phyloP scores from a whole-genome alignment of 2,888 invertebrate species.

The Cyclophora punctaria region DNA sequence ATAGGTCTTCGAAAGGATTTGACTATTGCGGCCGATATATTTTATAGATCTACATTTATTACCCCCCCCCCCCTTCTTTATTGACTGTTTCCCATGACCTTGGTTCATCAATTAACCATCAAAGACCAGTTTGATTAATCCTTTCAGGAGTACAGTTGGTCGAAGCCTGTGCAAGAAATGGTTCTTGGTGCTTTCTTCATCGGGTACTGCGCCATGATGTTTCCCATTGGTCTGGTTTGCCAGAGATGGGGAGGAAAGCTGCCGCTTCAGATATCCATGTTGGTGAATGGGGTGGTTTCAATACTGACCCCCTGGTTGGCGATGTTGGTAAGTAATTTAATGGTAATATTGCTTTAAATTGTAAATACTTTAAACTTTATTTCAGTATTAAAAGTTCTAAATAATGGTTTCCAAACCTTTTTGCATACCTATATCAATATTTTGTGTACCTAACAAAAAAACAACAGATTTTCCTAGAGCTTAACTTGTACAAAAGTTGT shows the following conservation, averaged over 20 bases:
- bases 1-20: neutral
- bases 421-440: too few species aligned
- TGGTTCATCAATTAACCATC: too few species aligned
- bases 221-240: conserved; percentile 74
- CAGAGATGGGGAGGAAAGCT: conserved; percentile 78
- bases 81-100: too few species aligned
- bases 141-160: conserved; percentile 44
- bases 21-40: neutral
- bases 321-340: conserved; percentile 30
- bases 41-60: neutral
- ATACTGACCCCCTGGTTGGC: conserved; percentile 41
- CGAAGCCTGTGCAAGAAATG: conserved; percentile 48
- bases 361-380: too few species aligned
- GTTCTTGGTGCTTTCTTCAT: conserved; percentile 66
- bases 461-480: too few species aligned
- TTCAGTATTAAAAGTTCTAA: too few species aligned
- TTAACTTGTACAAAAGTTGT: too few species aligned
- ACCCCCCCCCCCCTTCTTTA: neutral
- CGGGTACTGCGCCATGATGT: conserved; percentile 67
- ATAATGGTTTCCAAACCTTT: too few species aligned
- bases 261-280: conserved; percentile 58
- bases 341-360: too few species aligned
- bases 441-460: neutral
- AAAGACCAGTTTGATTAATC: neutral
- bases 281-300: conserved; percentile 34